Evolutionary conservation across 2,797 vertebrate genomes (phyloP), one percentile per base, ranked within the genome.

Genomic region (Alfaro cultratus): DNA sequence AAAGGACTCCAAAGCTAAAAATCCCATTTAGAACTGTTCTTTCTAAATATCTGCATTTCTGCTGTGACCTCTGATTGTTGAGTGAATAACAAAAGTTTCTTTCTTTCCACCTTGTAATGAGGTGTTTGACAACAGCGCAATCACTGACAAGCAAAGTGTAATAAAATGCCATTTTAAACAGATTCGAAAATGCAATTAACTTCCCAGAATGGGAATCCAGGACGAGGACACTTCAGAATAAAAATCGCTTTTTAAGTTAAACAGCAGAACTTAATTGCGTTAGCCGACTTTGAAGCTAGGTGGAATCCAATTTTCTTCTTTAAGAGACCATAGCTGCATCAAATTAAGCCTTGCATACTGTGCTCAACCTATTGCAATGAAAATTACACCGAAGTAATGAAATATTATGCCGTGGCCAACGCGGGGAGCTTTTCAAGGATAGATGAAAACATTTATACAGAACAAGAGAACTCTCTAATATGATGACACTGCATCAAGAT

Each of bases 121-220:
- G 81, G 49, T 85, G 67, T 88, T 83, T 83, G 74, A 86, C 77
- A 87, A 87, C 71, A 76, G 62, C 39, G 62, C 72, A 67, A 75
- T 55, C 82, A 77, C 53, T 57, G 80, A 82, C 83, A 88, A 86
- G 80, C 47, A 64, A 75, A 70, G 81, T 83, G 78, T 85, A 86
- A 82, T 87, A 85, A 93, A 90, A 86, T 83, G 57, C 84, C 76
- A 81, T 90, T 93, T 93, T 88, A 82, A 83, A 81, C 55, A 53
- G 77, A 88, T 21, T 78, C 67, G 77, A 85, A 92, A 96, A 95
- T 89, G 89, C 87, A 94, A 95, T 96, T 94, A 95, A 94, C 88
- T 88, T 92, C 80, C 84, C 80, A 92, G 88, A 93, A 93, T 88
- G 91, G 91, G 87, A 49, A 76, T 75, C 88, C 76, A 84, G 87